Conservation (phyloP, 2,797 vertebrate species). For the Microctenopoma lineatum region DNA sequence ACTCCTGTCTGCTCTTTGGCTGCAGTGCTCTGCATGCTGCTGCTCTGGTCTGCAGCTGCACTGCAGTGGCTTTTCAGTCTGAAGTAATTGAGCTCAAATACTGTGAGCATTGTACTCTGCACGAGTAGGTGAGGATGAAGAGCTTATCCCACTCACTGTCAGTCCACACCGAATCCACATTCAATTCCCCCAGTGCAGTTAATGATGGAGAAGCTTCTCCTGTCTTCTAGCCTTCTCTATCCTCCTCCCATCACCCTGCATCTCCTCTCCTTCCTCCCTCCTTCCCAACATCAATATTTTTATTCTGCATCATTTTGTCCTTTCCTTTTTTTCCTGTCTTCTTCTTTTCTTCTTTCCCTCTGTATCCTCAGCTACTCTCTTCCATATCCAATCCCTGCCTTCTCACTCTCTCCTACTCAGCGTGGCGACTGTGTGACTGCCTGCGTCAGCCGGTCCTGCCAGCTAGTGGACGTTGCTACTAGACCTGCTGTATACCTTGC, state of each 20-base stretch:
- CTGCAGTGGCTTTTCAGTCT: slow-evolving; percentile 78
- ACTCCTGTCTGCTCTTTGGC: slow-evolving; percentile 28
- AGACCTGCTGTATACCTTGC: slow-evolving; percentile 60
- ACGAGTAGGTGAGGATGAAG: background rate
- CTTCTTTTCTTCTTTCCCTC: background rate
- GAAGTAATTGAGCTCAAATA: slow-evolving; percentile 61
- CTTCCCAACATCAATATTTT: slow-evolving; percentile 15
- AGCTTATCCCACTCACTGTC: slow-evolving; percentile 11
- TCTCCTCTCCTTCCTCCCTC: background rate
- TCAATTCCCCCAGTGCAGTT: background rate
- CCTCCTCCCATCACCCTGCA: slow-evolving; percentile 5
- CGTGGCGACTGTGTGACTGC: slow-evolving; percentile 64
- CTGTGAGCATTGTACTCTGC: background rate
- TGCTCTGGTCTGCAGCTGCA: slow-evolving; percentile 79
- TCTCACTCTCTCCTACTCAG: slow-evolving; percentile 33
- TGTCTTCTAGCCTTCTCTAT: background rate
- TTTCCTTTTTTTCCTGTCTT: background rate
- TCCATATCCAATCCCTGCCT: background rate
- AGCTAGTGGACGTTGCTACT: slow-evolving; percentile 53
- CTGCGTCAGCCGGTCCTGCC: slow-evolving; percentile 69
- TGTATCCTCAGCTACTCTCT: slow-evolving; percentile 1
- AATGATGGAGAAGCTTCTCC: slow-evolving; percentile 17
- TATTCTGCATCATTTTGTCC: slow-evolving; percentile 2
- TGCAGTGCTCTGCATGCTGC: slow-evolving; percentile 61
- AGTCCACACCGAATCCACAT: background rate